Conservation (phyloP, 1,140 invertebrate species). For the Acromyrmex heyeri region DNA sequence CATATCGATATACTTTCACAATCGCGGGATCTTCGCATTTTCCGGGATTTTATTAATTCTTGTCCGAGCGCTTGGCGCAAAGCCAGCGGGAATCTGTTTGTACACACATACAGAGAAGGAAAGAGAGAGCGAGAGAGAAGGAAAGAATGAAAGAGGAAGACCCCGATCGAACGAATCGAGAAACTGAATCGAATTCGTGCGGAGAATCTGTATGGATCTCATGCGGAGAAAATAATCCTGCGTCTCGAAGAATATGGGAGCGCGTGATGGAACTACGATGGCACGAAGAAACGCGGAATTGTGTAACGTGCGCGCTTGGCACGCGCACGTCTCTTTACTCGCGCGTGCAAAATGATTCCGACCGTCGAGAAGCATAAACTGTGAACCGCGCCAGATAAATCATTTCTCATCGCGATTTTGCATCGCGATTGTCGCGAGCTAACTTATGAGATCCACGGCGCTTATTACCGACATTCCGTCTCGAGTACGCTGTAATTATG, state of each 20-base stretch:
- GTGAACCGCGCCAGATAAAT: conserved; percentile 43
- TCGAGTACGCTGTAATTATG: conserved; percentile 8
- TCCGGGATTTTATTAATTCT: conserved; percentile 43
- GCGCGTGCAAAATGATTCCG: background rate
- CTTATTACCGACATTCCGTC: conserved; percentile 26
- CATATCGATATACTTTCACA: conserved; percentile 74
- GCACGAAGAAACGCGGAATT: conserved; percentile 30
- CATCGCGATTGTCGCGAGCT: background rate
- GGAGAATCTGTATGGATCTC: background rate
- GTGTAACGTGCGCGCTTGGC: conserved; percentile 42
- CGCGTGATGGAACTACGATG: too few species aligned
- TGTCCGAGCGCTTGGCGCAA: conserved; percentile 46
- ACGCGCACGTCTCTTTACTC: conserved; percentile 18
- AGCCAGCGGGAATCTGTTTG: conserved; percentile 68
- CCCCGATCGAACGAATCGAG: background rate
- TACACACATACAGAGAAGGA: conserved; percentile 32
- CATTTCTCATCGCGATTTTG: background rate
- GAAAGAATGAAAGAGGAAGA: background rate
- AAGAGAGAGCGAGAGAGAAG: background rate
- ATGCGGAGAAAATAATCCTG: conserved; percentile 7
- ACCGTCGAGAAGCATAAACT: conserved; percentile 5
- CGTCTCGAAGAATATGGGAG: background rate
- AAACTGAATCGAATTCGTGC: background rate
- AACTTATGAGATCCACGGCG: conserved; percentile 5
- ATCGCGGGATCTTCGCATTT: conserved; percentile 54